Evolutionary conservation across 2,113 vertebrate species (phyloP).

Genomic region (Sigmodon hispidus): DNA sequence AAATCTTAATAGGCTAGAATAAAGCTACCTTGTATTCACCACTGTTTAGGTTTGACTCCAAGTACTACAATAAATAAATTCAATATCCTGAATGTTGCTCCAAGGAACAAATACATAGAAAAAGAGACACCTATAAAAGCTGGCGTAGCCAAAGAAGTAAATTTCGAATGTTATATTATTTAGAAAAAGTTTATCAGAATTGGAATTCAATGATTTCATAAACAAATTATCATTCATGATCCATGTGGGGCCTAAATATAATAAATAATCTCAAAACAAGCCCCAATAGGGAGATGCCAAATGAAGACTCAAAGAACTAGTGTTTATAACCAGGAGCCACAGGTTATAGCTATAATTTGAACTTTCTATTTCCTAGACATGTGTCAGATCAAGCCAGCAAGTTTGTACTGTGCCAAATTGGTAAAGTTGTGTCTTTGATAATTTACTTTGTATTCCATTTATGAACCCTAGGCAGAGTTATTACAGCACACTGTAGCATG

Average conservation of each 20-base stretch:
- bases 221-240: not conserved
- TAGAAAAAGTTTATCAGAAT: not conserved
- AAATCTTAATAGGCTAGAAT: not conserved
- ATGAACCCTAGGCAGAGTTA: not conserved
- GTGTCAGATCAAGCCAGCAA: not conserved
- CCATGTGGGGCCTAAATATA: not conserved
- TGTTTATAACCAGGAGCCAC: no score
- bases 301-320: not conserved
- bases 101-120: not conserved
- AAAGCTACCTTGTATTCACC: not conserved
- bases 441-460: not conserved
- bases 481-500: rapidly evolving
- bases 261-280: not conserved
- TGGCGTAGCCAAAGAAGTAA: not conserved
- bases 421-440: not conserved
- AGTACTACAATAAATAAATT: not conserved
- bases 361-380: not conserved
- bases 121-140: not conserved
- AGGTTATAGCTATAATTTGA: not conserved
- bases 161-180: not conserved
- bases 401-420: not conserved
- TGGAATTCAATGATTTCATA: not conserved
- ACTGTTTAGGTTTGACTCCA: not conserved
- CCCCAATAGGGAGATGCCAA: not conserved
- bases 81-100: not conserved